A percentile compares a stretch with the other conserved stretches of the same genome.
Conservation (phyloP, 2,113 vertebrate species). For the Bufo bufo region DNA sequence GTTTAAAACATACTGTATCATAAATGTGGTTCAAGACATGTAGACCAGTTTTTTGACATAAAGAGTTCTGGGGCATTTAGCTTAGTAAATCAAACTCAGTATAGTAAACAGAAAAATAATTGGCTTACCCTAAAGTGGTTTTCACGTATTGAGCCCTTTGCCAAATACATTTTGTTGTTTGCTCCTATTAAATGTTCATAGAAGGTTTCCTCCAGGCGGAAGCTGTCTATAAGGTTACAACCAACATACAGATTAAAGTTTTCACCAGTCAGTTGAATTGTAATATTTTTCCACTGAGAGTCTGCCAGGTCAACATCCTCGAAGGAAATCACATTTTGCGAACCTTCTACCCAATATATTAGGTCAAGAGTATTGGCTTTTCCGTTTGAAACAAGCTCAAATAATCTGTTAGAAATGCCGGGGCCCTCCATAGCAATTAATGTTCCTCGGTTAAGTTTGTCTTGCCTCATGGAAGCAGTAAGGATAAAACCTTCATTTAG, state of each 20-base stretch:
- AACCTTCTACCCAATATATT: constrained; percentile 85
- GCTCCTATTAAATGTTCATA: constrained; percentile 84
- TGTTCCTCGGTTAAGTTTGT: constrained; percentile 86
- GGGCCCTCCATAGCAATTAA: constrained; percentile 84
- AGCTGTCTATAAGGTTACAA: constrained; percentile 90
- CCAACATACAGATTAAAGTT: constrained; percentile 89
- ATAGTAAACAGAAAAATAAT: background rate
- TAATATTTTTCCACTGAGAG: constrained; percentile 94
- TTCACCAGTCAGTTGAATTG: constrained; percentile 86
- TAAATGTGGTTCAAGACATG: too few relatives aligned
- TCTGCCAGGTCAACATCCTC: constrained; percentile 94
- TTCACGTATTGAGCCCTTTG: constrained; percentile 84
- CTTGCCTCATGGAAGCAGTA: constrained; percentile 85
- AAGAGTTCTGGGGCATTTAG: too few relatives aligned
- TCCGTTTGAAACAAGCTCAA: constrained; percentile 93
- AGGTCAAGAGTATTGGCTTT: constrained; percentile 91
- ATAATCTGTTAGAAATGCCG: constrained; percentile 77
- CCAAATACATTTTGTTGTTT: constrained; percentile 86
- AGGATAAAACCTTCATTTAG: constrained; percentile 91
- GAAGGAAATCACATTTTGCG: constrained; percentile 83
- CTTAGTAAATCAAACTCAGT: too few relatives aligned
- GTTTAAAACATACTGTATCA: too few relatives aligned
- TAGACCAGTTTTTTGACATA: too few relatives aligned
- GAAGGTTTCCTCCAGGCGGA: constrained; percentile 91
- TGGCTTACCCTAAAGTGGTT: constrained; percentile 90